Conservation (phyloP, 2,888 invertebrate genomes). For the Eristalinus aeneus region DNA sequence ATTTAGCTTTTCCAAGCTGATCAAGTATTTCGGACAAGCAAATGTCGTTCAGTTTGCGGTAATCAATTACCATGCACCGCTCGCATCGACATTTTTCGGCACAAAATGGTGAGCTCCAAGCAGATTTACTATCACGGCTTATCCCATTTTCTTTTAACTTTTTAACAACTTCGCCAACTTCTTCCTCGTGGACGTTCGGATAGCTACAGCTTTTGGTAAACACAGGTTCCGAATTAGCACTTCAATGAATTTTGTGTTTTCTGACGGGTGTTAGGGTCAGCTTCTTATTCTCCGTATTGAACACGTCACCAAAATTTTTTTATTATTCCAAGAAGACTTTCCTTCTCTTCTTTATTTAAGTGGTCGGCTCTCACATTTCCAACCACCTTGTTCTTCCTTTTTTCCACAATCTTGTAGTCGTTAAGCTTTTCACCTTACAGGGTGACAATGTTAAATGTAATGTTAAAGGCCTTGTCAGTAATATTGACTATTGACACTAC, state of each 20-base stretch:
- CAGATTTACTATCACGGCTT: background rate
- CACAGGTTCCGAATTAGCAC: background rate
- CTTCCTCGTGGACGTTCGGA: background rate
- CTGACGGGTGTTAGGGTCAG: background rate
- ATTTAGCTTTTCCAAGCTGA: background rate
- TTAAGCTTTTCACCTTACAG: background rate
- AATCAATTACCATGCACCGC: background rate
- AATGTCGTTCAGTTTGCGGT: background rate
- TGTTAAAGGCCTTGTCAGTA: conserved; percentile 12
- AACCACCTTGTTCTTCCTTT: too few species aligned
- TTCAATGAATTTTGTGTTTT: background rate
- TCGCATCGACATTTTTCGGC: background rate
- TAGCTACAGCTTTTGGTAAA: background rate
- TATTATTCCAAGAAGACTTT: background rate
- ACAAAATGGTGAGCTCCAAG: background rate
- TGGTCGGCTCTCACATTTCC: too few species aligned
- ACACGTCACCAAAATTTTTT: background rate
- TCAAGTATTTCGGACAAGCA: background rate
- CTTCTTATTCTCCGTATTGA: background rate
- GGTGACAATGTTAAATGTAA: conserved; percentile 14
- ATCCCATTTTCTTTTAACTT: background rate
- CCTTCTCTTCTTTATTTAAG: too few species aligned
- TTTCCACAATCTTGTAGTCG: too few species aligned
- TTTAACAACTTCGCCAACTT: background rate
- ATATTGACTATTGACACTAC: conserved; percentile 15